phyloP scores from a whole-genome alignment of 2,888 invertebrate species.

The Heliconius ethilla region DNA sequence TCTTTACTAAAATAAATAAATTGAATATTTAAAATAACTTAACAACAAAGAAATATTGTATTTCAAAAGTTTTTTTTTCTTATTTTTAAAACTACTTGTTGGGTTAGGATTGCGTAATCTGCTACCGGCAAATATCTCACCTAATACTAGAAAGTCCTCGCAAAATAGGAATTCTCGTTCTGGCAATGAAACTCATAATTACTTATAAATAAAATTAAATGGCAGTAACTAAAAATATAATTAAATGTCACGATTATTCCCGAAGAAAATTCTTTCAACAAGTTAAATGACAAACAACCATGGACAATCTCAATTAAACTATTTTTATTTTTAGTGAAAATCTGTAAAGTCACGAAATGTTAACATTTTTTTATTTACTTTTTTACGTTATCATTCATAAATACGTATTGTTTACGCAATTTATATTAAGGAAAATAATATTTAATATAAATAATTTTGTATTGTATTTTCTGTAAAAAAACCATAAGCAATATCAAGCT shows the following conservation, averaged over 20 bases:
- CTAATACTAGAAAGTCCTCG: slow-evolving; percentile 65
- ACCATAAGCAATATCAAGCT: background rate
- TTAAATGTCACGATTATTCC: slow-evolving; percentile 28
- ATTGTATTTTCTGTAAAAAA: background rate
- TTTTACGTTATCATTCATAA: background rate
- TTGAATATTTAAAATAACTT: background rate
- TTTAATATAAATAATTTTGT: background rate
- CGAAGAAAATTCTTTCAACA: slow-evolving; percentile 38
- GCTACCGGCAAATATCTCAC: slow-evolving; percentile 59
- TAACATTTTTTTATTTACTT: background rate
- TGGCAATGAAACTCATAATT: slow-evolving; percentile 68
- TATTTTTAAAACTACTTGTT: slow-evolving; percentile 30
- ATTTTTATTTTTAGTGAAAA: background rate
- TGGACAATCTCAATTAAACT: background rate
- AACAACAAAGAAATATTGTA: background rate
- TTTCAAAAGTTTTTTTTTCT: background rate
- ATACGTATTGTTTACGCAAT: background rate
- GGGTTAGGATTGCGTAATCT: slow-evolving; percentile 67
- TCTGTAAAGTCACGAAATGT: background rate
- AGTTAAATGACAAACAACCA: slow-evolving; percentile 26
- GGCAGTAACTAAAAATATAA: slow-evolving; percentile 36
- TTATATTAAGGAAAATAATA: background rate
- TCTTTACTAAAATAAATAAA: background rate
- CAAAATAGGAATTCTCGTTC: slow-evolving; percentile 58
- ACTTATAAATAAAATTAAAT: slow-evolving; percentile 37